These are phyloP conservation scores for Ptyas mucosa DNA, from an alignment of 2,113 vertebrate genomes.

Conservation along the genomic window DNA sequence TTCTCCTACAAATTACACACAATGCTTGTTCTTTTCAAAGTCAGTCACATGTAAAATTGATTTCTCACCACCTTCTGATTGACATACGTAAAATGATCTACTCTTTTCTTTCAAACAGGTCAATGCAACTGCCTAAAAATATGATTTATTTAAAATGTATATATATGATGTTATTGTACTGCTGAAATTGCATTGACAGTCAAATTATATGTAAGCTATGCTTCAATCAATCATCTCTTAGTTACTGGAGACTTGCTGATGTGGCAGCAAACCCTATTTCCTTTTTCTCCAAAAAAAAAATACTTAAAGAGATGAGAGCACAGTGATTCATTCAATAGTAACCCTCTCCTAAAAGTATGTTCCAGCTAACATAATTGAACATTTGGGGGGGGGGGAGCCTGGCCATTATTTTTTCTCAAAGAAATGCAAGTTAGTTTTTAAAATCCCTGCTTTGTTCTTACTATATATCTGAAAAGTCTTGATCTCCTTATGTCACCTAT, in stretches of 20 bases:
- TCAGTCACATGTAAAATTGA: slow-evolving; percentile 17
- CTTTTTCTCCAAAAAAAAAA: slow-evolving; percentile 56
- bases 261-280: slow-evolving; percentile 54
- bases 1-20: not conserved
- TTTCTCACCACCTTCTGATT: slow-evolving; percentile 34
- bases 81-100: slow-evolving; percentile 36
- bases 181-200: slow-evolving; percentile 42
- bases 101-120: slow-evolving; percentile 17
- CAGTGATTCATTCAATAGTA: slow-evolving; percentile 44
- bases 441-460: slow-evolving; percentile 49
- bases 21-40: slow-evolving; percentile 24
- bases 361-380: slow-evolving; percentile 45
- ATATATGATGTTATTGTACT: slow-evolving; percentile 14
- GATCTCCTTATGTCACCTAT: not conserved
- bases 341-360: slow-evolving; percentile 27
- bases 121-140: slow-evolving; percentile 38
- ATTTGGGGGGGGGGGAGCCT: no score
- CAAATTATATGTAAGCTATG: slow-evolving; percentile 49
- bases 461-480: slow-evolving; percentile 39
- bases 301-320: slow-evolving; percentile 51
- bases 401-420: slow-evolving; percentile 44
- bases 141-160: slow-evolving; percentile 47
- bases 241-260: slow-evolving; percentile 52
- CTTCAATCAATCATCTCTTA: slow-evolving; percentile 31
- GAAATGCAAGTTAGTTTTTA: slow-evolving; percentile 41